Evolutionary conservation across 1,140 invertebrate genomes (phyloP), one percentile per base, ranked within the genome.

Genomic region (Campoletis sonorensis): DNA sequence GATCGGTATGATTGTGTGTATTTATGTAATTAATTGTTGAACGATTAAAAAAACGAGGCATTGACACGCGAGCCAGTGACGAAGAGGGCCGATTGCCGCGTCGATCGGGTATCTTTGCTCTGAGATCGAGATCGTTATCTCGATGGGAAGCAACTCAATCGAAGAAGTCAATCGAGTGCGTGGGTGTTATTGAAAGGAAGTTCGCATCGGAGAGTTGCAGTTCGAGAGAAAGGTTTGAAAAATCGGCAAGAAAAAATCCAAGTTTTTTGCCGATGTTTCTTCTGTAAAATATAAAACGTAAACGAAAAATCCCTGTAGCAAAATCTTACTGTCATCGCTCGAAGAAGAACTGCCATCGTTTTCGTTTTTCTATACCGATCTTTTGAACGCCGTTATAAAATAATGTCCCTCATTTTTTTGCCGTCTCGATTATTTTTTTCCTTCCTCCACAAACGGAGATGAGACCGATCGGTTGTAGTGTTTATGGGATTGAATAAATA

Each of bases 131-230:
- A 82, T 82, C 61, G 81, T 70, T 82, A 82, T 82, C 77, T 40
- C 27, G 61, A 54, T 68, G 8, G 75, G 33, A 79, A 83, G 84
- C 84, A 85, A 85, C 84, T 85, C 79, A 85, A 85, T 85, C 84
- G 83, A 85, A 81, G 81, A 79, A 37, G 81, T 77, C 45, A 40
- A 85, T 82, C 77, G 79, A 83, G 81, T 81, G 81, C 79, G 80
- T 81, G 81, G 82, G 82, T 79, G 82, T n/a, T n/a, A 7, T n/a
- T n/a, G 18, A 13, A 58, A 21, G 18, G 49, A 54, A 33, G 30
- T 33, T 33, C 30, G 30, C 30, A 7, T 33, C 40, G 7, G 40
- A 13, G 37, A 4, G 1, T 1, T 45, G 40, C 40, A 45, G 40
- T 45, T 8, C 40, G 40, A 1, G 13, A 13, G 40, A 11, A 10